These are phyloP conservation scores for Zeuzera pyrina DNA, from an alignment of 2,888 invertebrate genomes.

Conservation along the genomic window DNA sequence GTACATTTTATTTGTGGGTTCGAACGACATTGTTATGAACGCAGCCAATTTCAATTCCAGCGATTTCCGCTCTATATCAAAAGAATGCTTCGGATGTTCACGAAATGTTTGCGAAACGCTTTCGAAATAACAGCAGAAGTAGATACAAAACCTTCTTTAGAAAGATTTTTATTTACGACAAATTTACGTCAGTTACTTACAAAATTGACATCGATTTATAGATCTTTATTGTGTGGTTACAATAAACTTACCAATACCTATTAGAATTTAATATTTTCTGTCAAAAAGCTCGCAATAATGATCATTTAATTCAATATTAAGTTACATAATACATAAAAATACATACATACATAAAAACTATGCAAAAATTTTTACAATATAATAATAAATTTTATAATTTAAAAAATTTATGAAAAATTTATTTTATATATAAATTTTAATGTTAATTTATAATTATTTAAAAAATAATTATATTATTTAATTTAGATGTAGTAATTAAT, in stretches of 20 bases:
- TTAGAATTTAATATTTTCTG: no score
- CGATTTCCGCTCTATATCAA: constrained; percentile 58
- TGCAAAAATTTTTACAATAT: no score
- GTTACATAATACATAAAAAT: no score
- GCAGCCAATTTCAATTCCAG: constrained; percentile 50
- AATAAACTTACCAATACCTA: constrained; percentile 29
- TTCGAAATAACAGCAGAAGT: constrained; percentile 27
- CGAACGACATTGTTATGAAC: constrained; percentile 51
- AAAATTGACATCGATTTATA: constrained; percentile 27
- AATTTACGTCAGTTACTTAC: constrained; percentile 42
- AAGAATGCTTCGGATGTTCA: constrained; percentile 44
- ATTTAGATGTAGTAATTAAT: constrained; percentile 36
- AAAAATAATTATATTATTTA: no score
- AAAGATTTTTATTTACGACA: constrained; percentile 28
- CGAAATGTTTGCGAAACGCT: constrained; percentile 41
- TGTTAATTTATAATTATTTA: no score
- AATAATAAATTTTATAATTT: no score
- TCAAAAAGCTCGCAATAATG: no score
- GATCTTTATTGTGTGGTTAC: constrained; percentile 28
- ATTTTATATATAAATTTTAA: no score
- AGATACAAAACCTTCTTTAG: constrained; percentile 2
- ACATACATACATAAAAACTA: no score
- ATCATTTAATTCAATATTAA: no score
- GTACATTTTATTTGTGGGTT: constrained; percentile 55
- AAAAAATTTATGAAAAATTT: no score